Conservation (phyloP, 2,888 invertebrate genomes). For the Sphecodes monilicornis region DNA sequence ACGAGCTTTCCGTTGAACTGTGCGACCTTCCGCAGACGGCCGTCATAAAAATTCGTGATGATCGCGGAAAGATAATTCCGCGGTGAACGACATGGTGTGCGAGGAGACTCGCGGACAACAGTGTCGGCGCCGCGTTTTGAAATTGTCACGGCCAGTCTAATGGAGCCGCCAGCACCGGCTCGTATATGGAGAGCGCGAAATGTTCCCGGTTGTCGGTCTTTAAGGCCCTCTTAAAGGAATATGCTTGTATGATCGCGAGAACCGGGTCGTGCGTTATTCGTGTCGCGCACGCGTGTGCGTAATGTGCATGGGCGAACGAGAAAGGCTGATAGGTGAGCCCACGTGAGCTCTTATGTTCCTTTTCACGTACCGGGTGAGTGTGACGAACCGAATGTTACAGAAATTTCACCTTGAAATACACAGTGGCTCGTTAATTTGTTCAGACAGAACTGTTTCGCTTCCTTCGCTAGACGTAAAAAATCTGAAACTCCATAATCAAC, state of each 20-base stretch:
- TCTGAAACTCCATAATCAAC: neutral
- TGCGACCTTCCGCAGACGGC: neutral
- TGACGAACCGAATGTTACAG: neutral
- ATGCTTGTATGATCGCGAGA: slow-evolving; percentile 51
- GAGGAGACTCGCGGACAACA: neutral
- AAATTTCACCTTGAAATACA: neutral
- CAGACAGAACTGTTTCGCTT: neutral
- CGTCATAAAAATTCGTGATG: neutral
- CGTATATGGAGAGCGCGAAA: slow-evolving; percentile 52
- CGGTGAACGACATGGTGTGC: neutral
- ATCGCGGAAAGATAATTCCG: neutral
- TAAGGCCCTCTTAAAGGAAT: slow-evolving; percentile 66
- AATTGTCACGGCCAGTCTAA: slow-evolving; percentile 41
- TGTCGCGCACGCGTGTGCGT: slow-evolving; percentile 68
- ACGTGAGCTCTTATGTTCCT: slow-evolving; percentile 61
- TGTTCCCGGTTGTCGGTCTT: slow-evolving; percentile 55
- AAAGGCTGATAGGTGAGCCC: slow-evolving; percentile 72
- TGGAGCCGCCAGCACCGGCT: slow-evolving; percentile 40
- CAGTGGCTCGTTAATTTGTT: neutral
- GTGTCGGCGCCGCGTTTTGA: neutral
- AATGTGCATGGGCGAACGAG: slow-evolving; percentile 72
- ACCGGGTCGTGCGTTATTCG: slow-evolving; percentile 66
- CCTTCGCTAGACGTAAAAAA: neutral
- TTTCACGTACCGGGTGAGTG: slow-evolving; percentile 67
- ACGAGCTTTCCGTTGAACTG: no score